Percentiles rank a stretch among this genome's conserved stretches.
phyloP scores from a whole-genome alignment of 2,888 invertebrate species.

The Onthophagus sagittarius region DNA sequence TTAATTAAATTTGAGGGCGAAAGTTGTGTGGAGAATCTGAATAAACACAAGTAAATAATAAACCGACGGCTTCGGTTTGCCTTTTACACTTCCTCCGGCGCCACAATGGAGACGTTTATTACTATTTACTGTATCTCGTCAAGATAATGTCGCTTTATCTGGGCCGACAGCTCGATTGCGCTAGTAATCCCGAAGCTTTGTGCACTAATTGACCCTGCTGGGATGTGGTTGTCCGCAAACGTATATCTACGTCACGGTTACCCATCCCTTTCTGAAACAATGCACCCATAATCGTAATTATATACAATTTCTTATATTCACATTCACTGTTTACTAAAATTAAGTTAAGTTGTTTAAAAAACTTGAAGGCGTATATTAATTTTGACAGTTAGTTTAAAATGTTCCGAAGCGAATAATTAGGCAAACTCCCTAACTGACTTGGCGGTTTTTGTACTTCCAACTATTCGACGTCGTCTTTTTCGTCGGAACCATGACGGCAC shows the following conservation, averaged over 20 bases:
- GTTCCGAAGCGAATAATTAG: not conserved
- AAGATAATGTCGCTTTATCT: slow-evolving; percentile 12
- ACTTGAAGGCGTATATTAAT: not conserved
- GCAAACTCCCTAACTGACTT: not conserved
- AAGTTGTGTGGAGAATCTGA: not conserved
- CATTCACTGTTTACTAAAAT: not conserved
- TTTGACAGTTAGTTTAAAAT: not conserved
- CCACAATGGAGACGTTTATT: not conserved
- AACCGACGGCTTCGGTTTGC: not conserved
- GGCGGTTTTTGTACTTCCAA: not conserved
- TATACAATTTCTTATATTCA: too few relatives aligned
- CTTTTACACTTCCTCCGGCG: not conserved
- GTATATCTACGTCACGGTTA: slow-evolving; percentile 3
- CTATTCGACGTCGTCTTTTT: not conserved
- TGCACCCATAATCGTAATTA: not conserved
- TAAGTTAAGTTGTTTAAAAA: not conserved
- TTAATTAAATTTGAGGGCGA: slow-evolving; percentile 19
- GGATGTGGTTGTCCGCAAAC: slow-evolving; percentile 7
- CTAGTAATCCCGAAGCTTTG: not conserved
- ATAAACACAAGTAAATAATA: not conserved
- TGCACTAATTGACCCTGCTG: not conserved
- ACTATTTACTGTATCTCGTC: not conserved
- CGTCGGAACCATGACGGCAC: not conserved
- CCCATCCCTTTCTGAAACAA: not conserved
- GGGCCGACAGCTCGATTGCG: slow-evolving; percentile 1